These are phyloP conservation scores for Erythrolamprus reginae DNA, from an alignment of 2,113 vertebrate genomes.

Conservation along the genomic window DNA sequence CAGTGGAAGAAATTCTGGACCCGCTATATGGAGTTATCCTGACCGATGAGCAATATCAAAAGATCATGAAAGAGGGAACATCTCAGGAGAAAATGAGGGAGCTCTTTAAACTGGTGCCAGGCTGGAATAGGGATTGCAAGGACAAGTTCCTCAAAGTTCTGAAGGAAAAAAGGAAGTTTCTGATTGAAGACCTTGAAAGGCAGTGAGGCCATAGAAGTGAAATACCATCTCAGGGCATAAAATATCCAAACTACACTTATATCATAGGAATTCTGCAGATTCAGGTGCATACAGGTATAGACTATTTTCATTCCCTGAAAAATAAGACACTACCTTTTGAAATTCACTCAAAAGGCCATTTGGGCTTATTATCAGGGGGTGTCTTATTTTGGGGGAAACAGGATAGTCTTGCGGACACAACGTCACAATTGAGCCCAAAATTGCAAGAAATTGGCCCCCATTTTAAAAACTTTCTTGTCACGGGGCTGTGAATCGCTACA, in stretches of 20 bases:
- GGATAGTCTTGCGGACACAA: too few relatives aligned
- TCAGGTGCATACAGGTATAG: too few relatives aligned
- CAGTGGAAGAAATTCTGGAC: neutral
- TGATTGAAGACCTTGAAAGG: neutral
- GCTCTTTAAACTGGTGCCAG: constrained; percentile 33
- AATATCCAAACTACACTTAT: neutral
- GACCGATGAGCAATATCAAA: neutral
- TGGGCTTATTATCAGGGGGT: too few relatives aligned
- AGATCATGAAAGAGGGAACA: neutral
- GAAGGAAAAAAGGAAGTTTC: neutral
- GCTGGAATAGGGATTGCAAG: constrained; percentile 31
- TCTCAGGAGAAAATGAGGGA: constrained; percentile 22
- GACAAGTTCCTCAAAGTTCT: constrained; percentile 33
- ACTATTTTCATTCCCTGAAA: too few relatives aligned
- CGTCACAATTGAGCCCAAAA: too few relatives aligned
- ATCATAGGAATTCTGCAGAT: neutral
- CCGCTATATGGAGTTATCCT: neutral
- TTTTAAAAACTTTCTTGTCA: too few relatives aligned
- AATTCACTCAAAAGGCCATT: too few relatives aligned
- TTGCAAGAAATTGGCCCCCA: too few relatives aligned
- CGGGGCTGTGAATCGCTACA: too few relatives aligned
- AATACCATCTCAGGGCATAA: neutral
- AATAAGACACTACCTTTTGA: too few relatives aligned
- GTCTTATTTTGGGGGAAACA: too few relatives aligned
- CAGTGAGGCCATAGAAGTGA: neutral